Percentiles rank a stretch among this genome's conserved stretches.
phyloP scores from a whole-genome alignment of 2,797 vertebrate genomes.

The Acrocephalus scirpaceus region DNA sequence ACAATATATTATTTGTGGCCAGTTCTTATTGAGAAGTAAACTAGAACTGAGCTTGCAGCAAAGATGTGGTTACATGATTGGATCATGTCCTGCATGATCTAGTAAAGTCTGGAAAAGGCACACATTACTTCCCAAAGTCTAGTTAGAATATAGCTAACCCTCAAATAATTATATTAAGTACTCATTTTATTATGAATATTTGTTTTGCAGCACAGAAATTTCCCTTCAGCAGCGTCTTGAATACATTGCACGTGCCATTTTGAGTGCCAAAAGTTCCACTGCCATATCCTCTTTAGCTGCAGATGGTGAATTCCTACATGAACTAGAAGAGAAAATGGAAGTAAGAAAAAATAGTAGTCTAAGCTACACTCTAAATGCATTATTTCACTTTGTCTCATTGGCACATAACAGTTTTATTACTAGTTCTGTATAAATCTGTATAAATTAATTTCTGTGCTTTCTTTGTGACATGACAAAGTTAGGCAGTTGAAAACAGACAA shows the following conservation, averaged over 20 bases:
- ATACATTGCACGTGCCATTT: conserved; percentile 94
- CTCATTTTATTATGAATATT: neutral
- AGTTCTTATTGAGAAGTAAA: neutral
- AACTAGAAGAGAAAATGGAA: conserved; percentile 98
- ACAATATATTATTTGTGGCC: rapidly evolving
- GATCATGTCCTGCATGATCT: neutral
- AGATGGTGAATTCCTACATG: conserved; percentile 97
- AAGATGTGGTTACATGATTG: neutral
- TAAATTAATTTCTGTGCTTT: neutral
- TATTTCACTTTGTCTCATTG: neutral
- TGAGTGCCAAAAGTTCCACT: conserved; percentile 97
- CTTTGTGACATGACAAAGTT: neutral
- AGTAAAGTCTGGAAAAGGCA: neutral
- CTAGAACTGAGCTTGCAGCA: neutral
- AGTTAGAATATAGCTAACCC: neutral
- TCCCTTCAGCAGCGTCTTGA: conserved; percentile 93
- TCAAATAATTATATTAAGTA: neutral
- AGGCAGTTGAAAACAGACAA: neutral
- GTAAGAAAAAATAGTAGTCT: conserved; percentile 66
- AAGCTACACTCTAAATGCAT: neutral
- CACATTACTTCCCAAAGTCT: neutral
- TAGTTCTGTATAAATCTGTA: neutral
- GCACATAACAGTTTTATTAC: neutral
- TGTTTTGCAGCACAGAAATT: conserved; percentile 90
- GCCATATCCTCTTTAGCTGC: conserved; percentile 89